Conservation (phyloP, 92 coral and sea anemone genomes). For the Siderastrea radians region DNA sequence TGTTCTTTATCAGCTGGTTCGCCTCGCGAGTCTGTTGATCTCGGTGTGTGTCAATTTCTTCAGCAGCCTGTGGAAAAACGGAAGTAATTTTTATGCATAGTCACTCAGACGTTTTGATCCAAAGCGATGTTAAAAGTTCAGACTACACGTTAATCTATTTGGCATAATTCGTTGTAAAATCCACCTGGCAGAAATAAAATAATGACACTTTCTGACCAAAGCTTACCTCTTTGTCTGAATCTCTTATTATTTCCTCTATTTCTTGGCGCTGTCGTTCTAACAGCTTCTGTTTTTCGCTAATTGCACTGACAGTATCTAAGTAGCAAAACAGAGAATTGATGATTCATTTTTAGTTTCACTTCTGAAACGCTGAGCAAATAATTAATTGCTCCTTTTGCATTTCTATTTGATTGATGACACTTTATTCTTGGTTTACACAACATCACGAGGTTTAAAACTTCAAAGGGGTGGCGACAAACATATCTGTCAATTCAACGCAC, state of each 20-base stretch:
- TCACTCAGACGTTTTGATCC: not conserved
- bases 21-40: constrained; percentile 69
- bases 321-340: not conserved
- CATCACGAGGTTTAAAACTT: too few species aligned
- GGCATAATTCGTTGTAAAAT: too few species aligned
- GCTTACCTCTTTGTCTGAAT: constrained; percentile 83
- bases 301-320: constrained; percentile 77
- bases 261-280: constrained; percentile 76
- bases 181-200: not conserved
- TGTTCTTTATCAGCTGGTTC: constrained; percentile 76
- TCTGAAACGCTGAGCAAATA: too few species aligned
- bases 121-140: not conserved
- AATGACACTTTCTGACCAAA: not conserved
- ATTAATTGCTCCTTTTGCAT: too few species aligned
- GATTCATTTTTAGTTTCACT: too few species aligned
- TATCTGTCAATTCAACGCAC: too few species aligned
- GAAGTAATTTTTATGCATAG: not conserved
- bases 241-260: constrained; percentile 82
- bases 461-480: too few species aligned
- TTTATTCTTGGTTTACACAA: too few species aligned
- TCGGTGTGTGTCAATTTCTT: constrained; percentile 73
- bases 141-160: not conserved
- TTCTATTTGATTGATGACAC: too few species aligned
- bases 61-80: constrained; percentile 79
- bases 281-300: constrained; percentile 81